Evolutionary conservation across 64 coral and sea anemone genomes (phyloP), one percentile per base, ranked within the genome.

Genomic region (Anthopleura sola): DNA sequence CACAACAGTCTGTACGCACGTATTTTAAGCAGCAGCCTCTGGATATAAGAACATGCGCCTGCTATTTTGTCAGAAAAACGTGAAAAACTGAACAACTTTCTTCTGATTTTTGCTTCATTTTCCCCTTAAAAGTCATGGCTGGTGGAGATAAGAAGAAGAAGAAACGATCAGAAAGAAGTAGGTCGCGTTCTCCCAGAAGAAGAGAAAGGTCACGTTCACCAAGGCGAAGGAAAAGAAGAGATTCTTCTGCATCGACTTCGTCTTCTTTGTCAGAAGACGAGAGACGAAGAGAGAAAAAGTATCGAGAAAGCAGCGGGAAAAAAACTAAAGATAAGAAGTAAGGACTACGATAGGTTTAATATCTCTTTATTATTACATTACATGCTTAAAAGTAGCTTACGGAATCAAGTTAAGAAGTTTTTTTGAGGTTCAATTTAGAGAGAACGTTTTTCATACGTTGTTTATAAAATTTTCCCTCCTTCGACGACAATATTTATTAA

Each of bases 161-260:
- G 11, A 94, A 80, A 74, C 62, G 51, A 46, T 40, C 68, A 37
- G 84, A 66, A 55, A 74, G 87, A 37, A 89, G 87, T 55, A 90
- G 92, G 39, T 94, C 92, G n/a, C 87, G 57, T 86, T 89, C 87
- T 40, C 87, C 92, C 2, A 24, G 77, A 60, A 81, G 76, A 56
- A 89, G 74, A 28, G 78, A 85, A 39, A 90, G 48, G 20, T 56
- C 82, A 15, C 19, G 46, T 44, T 81, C 78, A 81, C 78, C 78
- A 10, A 53, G 28, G 38, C 78, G 78, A 81, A 81, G 78, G 39
- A 83, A 83, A 60, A 83, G 51, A 50, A 54, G 82, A 55, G 82
- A 55, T 79, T 79, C 76, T 40, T 78, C 76, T 6, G 38, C 76
- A 4, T 79, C 76, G 11, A 37, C 34, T 24, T 79, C 76, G 15